These are phyloP conservation scores for Hydrocynus forskahlii DNA, from an alignment of 2,797 vertebrate genomes.

Conservation along the genomic window DNA sequence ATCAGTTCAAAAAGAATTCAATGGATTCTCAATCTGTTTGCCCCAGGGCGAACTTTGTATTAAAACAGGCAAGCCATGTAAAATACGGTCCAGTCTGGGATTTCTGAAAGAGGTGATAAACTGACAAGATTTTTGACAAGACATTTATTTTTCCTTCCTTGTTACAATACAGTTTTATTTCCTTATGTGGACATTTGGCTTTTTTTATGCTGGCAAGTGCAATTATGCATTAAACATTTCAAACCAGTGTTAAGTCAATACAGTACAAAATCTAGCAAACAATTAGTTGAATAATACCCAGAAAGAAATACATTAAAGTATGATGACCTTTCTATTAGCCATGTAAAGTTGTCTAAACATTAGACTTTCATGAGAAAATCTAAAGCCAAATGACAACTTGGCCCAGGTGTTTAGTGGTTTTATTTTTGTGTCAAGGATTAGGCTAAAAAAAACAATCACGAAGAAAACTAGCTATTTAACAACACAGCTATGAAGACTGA, in stretches of 20 bases:
- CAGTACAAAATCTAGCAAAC: slow-evolving; percentile 6
- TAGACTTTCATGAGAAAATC: neutral
- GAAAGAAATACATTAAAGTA: neutral
- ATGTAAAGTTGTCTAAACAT: neutral
- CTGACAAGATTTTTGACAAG: neutral
- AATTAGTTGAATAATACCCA: slow-evolving; percentile 1
- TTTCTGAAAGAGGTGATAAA: too few relatives aligned
- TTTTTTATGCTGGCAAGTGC: slow-evolving; percentile 22
- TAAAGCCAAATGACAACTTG: neutral
- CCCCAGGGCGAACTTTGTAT: too few relatives aligned
- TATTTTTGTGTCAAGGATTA: neutral
- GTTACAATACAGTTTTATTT: neutral
- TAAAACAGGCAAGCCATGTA: too few relatives aligned
- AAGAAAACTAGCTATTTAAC: neutral
- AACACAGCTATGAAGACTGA: neutral
- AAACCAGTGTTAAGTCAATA: slow-evolving; percentile 19
- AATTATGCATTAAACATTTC: neutral
- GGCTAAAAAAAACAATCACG: neutral
- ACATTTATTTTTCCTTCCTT: slow-evolving; percentile 29
- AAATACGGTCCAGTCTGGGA: too few relatives aligned
- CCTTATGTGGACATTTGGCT: slow-evolving; percentile 5
- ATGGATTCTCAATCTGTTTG: too few relatives aligned
- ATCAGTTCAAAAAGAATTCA: too few relatives aligned
- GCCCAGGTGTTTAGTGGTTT: neutral
- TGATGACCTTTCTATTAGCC: neutral